These are phyloP conservation scores for Lepus timidus DNA, from an alignment of 2,113 vertebrate species.

Conservation along the genomic window DNA sequence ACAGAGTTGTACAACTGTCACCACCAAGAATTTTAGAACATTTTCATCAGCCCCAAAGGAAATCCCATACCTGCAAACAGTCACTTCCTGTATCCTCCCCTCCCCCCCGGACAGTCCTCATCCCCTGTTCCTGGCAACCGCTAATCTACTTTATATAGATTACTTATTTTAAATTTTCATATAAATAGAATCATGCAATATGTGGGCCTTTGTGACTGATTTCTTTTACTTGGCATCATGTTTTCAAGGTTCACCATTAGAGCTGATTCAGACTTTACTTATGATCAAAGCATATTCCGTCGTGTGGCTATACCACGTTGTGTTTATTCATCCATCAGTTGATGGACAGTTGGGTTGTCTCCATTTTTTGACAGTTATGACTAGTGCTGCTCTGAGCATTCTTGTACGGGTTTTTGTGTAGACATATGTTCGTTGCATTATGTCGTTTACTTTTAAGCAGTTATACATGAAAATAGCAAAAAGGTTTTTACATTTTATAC, in stretches of 20 bases:
- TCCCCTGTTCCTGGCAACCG: background rate
- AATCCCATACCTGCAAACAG: background rate
- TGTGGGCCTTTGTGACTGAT: background rate
- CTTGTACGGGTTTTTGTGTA: background rate
- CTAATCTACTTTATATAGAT: background rate
- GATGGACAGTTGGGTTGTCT: background rate
- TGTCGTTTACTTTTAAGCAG: background rate
- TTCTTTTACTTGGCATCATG: background rate
- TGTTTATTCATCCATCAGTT: background rate
- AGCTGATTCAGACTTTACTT: no score
- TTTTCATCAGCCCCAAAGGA: background rate
- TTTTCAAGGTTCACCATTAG: background rate
- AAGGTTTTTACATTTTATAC: background rate
- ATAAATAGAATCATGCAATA: background rate
- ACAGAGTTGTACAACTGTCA: background rate
- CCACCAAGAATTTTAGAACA: background rate
- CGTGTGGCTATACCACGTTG: background rate
- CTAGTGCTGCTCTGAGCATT: background rate
- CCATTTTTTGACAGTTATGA: background rate
- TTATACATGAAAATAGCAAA: background rate
- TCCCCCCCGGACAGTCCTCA: background rate
- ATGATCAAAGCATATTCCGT: rapidly evolving
- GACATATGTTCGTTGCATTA: background rate
- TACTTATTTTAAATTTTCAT: constrained; percentile 32
- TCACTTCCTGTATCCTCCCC: background rate